Percentiles rank a stretch among this genome's conserved stretches.
phyloP scores from a whole-genome alignment of 1,140 invertebrate species.

The Meloidogyne hapla region DNA sequence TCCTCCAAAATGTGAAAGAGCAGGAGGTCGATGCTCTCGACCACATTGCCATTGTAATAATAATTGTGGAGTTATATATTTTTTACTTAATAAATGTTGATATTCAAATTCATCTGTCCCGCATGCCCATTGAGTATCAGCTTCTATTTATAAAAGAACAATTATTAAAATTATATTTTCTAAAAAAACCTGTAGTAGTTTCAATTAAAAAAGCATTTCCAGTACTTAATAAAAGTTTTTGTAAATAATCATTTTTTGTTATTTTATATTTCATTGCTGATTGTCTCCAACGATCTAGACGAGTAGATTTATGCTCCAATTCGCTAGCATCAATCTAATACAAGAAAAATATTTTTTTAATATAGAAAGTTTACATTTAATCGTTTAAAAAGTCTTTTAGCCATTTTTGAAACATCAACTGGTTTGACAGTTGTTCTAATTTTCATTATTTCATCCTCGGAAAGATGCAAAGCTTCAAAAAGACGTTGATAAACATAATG shows the following conservation, averaged over 20 bases:
- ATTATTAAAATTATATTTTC: neutral
- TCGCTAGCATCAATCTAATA: conserved; percentile 44
- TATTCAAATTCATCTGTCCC: conserved; percentile 56
- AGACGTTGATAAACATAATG: conserved; percentile 63
- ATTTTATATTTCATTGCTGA: conserved; percentile 64
- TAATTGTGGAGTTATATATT: conserved; percentile 50
- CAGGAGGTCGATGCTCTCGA: conserved; percentile 42
- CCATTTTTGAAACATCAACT: conserved; percentile 48
- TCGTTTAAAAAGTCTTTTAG: conserved; percentile 44
- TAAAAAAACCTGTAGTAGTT: conserved; percentile 22
- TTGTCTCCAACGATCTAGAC: conserved; percentile 61
- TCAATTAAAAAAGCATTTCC: conserved; percentile 59
- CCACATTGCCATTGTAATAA: conserved; percentile 54
- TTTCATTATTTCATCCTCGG: conserved; percentile 56
- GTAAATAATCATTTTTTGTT: conserved; percentile 54
- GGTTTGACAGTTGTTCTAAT: conserved; percentile 58
- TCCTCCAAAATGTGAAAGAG: conserved; percentile 50
- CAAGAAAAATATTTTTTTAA: conserved; percentile 32
- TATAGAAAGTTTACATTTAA: conserved; percentile 37
- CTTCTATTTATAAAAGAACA: conserved; percentile 36
- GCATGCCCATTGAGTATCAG: conserved; percentile 46
- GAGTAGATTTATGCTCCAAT: conserved; percentile 47
- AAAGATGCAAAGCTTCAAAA: conserved; percentile 57
- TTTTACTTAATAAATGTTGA: conserved; percentile 58
- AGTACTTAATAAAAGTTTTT: conserved; percentile 58